Evolutionary conservation across 2,797 vertebrate species (phyloP), one percentile per base, ranked within the genome.

Genomic region (Cichlasoma orientale): DNA sequence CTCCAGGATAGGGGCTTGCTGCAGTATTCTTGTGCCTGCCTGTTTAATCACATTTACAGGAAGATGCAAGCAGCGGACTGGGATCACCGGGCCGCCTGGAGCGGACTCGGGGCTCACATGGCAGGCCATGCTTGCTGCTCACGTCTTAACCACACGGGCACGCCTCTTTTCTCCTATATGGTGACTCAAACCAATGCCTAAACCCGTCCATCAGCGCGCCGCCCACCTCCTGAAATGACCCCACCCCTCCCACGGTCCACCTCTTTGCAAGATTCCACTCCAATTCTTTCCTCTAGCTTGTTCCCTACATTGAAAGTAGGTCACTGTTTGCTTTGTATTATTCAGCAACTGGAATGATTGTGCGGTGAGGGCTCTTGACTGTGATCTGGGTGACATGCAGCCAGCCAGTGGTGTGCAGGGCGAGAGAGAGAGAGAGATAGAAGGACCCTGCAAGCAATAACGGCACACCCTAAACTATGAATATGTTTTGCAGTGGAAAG

Each of bases 321-420:
- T 98, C 98, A 98, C 85, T 95, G 96, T 97, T 97, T 97, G 97
- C 96, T 97, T 97, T 96, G 95, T 97, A 93, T 97, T 97, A 96
- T 96, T 97, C 96, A 97, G 92, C 95, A 96, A 96, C 95, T 95
- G 92, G 94, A 94, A 92, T 94, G 96, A 93, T 93, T 95, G 94
- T 77, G 83, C 83, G 36, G 50, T 80, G 88, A 91, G 90, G 91
- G 88, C 86, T 93, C 88, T 84, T 89, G 90, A 89, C 91, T 87
- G 89, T 88, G 91, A 93, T 93, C 91, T 85, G 81, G 86, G 91
- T 92, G 91, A 92, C 91, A 89, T 79, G 86, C 75, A 89, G 85
- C 80, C 85, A 77, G 88, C 63, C 83, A 55, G 81, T 56, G 72
- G 85, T 77, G 77, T 77, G 84, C 56, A 41, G 72, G 63, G 74